These are phyloP conservation scores for Hoplias malabaricus DNA, from an alignment of 2,113 vertebrate species.

Conservation along the genomic window DNA sequence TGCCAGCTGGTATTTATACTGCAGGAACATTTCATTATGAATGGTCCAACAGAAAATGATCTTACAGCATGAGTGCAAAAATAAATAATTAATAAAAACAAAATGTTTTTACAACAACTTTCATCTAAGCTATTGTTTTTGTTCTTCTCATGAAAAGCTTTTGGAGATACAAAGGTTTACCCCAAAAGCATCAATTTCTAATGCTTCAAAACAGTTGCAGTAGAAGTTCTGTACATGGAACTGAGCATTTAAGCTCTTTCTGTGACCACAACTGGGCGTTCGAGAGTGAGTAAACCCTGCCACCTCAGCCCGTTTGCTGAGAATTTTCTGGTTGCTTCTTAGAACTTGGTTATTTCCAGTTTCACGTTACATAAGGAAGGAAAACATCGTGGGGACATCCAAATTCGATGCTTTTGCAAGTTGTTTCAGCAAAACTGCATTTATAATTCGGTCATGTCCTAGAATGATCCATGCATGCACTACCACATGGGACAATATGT, in stretches of 20 bases:
- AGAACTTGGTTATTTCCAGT: constrained; percentile 51
- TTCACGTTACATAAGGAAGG: neutral
- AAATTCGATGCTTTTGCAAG: neutral
- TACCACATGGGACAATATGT: neutral
- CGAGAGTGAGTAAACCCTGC: constrained; percentile 4
- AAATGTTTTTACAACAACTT: too few species aligned
- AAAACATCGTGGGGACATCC: neutral
- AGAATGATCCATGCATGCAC: neutral
- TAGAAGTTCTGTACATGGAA: neutral
- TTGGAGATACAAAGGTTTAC: too few species aligned
- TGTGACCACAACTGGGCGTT: constrained; percentile 39
- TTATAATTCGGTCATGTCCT: neutral
- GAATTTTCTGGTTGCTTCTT: constrained; percentile 42
- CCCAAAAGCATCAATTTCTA: too few species aligned
- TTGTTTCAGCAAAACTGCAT: neutral
- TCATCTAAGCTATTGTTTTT: too few species aligned
- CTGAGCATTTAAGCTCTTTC: constrained; percentile 1
- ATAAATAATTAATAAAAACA: too few species aligned
- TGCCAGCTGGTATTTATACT: too few species aligned
- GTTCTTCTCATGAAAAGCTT: too few species aligned
- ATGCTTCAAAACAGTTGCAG: neutral
- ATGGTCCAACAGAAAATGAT: too few species aligned
- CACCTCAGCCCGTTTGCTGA: constrained; percentile 32
- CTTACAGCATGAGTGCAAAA: too few species aligned
- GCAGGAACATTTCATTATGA: too few species aligned